Percentiles rank a stretch among this genome's conserved stretches.
Evolutionary conservation across 2,888 invertebrate genomes (phyloP).

Genomic region (Alloscopus bannaensis): DNA sequence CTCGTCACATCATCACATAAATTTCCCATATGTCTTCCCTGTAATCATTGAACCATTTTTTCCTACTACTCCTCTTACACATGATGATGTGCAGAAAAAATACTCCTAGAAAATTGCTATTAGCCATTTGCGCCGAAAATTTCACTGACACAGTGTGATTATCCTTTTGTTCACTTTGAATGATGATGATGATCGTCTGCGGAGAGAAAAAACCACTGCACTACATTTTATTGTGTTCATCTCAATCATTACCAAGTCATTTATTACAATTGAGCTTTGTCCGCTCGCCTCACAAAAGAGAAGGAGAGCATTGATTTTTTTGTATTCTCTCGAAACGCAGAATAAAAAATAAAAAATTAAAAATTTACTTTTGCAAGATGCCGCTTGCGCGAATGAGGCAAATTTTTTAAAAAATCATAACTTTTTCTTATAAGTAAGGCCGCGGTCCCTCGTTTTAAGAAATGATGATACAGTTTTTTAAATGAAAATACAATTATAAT

Average conservation of each 20-base stretch:
- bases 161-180: constrained; percentile 36
- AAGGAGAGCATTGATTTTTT: not conserved
- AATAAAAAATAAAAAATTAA: not conserved
- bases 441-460: too few relatives aligned
- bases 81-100: not conserved
- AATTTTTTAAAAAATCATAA: not conserved
- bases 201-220: constrained; percentile 3
- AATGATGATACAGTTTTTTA: too few relatives aligned
- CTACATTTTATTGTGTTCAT: constrained; percentile 19
- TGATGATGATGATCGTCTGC: constrained; percentile 26
- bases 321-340: not conserved
- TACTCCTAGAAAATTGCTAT: not conserved
- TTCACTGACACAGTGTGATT: constrained; percentile 19
- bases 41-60: too few relatives aligned
- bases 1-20: too few relatives aligned
- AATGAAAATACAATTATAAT: not conserved
- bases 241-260: constrained; percentile 6
- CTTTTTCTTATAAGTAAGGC: too few relatives aligned
- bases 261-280: not conserved
- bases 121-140: not conserved
- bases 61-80: not conserved
- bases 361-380: not conserved
- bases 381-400: not conserved
- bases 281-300: not conserved
- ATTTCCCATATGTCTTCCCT: too few relatives aligned